Conservation (phyloP, 1,140 invertebrate genomes). For the Drosophila parvula region DNA sequence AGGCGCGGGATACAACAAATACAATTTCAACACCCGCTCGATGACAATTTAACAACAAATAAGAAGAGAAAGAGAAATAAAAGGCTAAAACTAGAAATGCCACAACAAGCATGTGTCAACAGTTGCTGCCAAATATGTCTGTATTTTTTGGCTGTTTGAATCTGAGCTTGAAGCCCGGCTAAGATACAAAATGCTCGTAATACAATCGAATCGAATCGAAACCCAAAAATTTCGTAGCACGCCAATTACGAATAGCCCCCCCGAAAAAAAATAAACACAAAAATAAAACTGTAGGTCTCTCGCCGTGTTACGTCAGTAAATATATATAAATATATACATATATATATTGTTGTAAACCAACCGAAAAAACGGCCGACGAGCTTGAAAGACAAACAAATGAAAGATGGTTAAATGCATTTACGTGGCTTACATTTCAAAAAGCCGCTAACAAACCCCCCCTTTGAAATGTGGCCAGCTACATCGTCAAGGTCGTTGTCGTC, state of each 20-base stretch:
- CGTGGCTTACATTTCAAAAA: conserved; percentile 56
- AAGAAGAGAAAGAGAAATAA: not conserved
- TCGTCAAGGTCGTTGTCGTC: conserved; percentile 74
- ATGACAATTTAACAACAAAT: conserved; percentile 46
- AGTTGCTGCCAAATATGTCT: conserved; percentile 24
- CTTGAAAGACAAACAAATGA: conserved; percentile 54
- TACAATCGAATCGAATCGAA: conserved; percentile 39
- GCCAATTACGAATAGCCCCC: conserved; percentile 65
- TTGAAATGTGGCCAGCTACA: conserved; percentile 39
- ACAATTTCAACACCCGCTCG: conserved; percentile 67
- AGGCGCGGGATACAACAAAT: not conserved
- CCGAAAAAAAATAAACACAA: conserved; percentile 27
- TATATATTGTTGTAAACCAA: conserved; percentile 48
- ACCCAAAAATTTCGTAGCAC: conserved; percentile 59
- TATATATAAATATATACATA: conserved; percentile 27
- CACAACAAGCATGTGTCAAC: conserved; percentile 46
- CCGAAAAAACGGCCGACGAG: conserved; percentile 38
- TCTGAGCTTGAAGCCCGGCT: conserved; percentile 40
- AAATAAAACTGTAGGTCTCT: conserved; percentile 22
- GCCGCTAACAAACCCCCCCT: conserved; percentile 8
- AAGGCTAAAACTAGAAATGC: conserved; percentile 1
- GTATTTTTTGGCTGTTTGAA: conserved; percentile 3
- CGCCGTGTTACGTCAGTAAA: conserved; percentile 36
- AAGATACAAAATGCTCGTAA: conserved; percentile 26
- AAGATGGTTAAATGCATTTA: conserved; percentile 38